Evolutionary conservation across 2,797 vertebrate genomes (phyloP).

Genomic region (Coreius guichenoti): DNA sequence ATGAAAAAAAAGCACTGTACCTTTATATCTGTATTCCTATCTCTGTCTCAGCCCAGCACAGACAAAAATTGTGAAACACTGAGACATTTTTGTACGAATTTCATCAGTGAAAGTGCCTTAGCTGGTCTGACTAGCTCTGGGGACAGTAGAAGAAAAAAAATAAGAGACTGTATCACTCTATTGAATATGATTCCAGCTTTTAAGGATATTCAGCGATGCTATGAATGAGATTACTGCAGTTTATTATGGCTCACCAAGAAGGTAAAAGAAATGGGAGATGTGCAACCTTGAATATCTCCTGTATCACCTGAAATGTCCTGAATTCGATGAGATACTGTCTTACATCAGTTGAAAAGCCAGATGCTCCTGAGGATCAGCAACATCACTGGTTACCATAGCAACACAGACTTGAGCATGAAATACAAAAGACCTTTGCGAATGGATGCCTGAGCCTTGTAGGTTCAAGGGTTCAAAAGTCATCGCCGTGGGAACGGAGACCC

Average conservation of each 20-base stretch:
- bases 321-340: slow-evolving; percentile 57
- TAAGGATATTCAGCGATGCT: slow-evolving; percentile 49
- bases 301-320: slow-evolving; percentile 56
- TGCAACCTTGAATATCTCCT: slow-evolving; percentile 52
- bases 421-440: slow-evolving; percentile 56
- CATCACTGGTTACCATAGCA: slow-evolving; percentile 56
- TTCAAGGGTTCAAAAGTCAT: slow-evolving; percentile 53
- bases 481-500: slow-evolving; percentile 48
- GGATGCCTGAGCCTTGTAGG: slow-evolving; percentile 48
- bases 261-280: slow-evolving; percentile 51
- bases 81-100: slow-evolving; percentile 52
- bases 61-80: slow-evolving; percentile 79
- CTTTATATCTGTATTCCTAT: slow-evolving; percentile 54
- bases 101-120: slow-evolving; percentile 15
- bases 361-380: slow-evolving; percentile 53
- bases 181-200: slow-evolving; percentile 51
- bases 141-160: neutral
- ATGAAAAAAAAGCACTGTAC: slow-evolving; percentile 49
- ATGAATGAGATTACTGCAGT: slow-evolving; percentile 52
- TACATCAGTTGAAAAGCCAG: slow-evolving; percentile 46
- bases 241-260: slow-evolving; percentile 62
- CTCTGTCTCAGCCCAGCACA: slow-evolving; percentile 73
- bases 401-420: slow-evolving; percentile 57
- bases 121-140: neutral
- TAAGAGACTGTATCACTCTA: slow-evolving; percentile 27